Percentiles rank a stretch among this genome's conserved stretches.
phyloP scores from a whole-genome alignment of 2,797 vertebrate species.

The Mergus octosetaceus region DNA sequence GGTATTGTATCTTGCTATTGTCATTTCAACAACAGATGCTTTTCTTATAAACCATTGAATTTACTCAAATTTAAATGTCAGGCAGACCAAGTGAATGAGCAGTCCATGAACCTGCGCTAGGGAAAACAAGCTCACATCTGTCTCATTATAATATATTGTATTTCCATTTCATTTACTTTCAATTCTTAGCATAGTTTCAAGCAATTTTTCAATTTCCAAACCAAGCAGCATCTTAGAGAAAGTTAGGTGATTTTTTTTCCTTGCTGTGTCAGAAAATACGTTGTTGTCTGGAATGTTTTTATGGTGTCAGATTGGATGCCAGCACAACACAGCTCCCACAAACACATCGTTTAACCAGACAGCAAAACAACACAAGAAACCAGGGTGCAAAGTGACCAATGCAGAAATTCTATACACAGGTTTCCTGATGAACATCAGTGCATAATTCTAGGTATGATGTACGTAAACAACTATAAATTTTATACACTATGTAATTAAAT shows the following conservation, averaged over 20 bases:
- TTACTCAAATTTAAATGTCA: conserved; percentile 76
- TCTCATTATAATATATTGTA: conserved; percentile 66
- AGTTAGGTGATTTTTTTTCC: not conserved
- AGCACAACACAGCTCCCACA: not conserved
- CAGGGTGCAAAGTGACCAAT: not conserved
- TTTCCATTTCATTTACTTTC: conserved; percentile 71
- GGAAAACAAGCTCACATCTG: conserved; percentile 68
- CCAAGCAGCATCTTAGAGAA: not conserved
- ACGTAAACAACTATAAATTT: not conserved
- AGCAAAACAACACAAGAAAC: not conserved
- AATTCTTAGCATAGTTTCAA: conserved; percentile 48
- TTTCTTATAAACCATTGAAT: conserved; percentile 73
- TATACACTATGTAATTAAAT: not conserved
- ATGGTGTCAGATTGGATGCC: not conserved
- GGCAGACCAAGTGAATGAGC: conserved; percentile 54
- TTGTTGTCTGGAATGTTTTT: not conserved
- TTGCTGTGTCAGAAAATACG: not conserved
- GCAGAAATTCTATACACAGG: not conserved
- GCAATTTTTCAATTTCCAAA: conserved; percentile 65
- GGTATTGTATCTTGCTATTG: conserved; percentile 64
- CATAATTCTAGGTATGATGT: not conserved
- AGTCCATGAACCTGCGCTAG: conserved; percentile 40
- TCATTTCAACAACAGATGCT: conserved; percentile 73
- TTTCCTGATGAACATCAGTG: not conserved
- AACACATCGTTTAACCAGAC: not conserved